These are phyloP conservation scores for Melanotaenia trifasciata DNA, from an alignment of 2,797 vertebrate species.

Conservation along the genomic window DNA sequence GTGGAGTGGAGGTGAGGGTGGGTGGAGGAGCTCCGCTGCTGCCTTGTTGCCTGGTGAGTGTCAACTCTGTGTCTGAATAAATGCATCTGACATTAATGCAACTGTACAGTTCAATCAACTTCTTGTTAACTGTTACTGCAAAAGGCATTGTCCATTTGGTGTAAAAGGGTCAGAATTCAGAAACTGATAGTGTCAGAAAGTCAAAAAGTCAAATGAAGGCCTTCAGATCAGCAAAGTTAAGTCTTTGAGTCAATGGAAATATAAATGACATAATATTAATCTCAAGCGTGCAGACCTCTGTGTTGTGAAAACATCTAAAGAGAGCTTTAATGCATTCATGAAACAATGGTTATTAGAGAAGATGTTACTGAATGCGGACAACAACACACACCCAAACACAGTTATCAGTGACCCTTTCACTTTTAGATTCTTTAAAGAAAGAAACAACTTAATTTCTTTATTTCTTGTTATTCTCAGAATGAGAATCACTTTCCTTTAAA, in stretches of 20 bases:
- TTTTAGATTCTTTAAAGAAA: conserved; percentile 18
- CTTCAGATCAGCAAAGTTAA: conserved; percentile 16
- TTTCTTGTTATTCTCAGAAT: conserved; percentile 30
- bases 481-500: conserved; percentile 19
- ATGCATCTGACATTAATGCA: conserved; percentile 36
- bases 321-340: conserved; percentile 41
- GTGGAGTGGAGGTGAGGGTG: conserved; percentile 19
- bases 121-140: conserved; percentile 18
- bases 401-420: conserved; percentile 29
- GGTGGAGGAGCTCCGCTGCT: conserved; percentile 40
- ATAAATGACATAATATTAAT: conserved; percentile 13
- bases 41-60: conserved; percentile 61
- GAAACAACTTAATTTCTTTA: conserved; percentile 27
- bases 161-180: background rate
- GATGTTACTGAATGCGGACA: conserved; percentile 36
- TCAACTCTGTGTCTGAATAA: conserved; percentile 30
- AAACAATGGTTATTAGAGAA: conserved; percentile 52
- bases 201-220: conserved; percentile 20
- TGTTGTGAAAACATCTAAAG: conserved; percentile 32
- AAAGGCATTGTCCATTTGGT: conserved; percentile 17
- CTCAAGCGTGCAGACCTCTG: conserved; percentile 7
- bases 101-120: conserved; percentile 11
- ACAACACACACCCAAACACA: conserved; percentile 21
- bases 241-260: conserved; percentile 11
- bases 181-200: conserved; percentile 18